Percentiles rank a stretch among this genome's conserved stretches.
These are phyloP conservation scores for Falco novaeseelandiae DNA, from an alignment of 2,797 vertebrate species.

Conservation along the genomic window DNA sequence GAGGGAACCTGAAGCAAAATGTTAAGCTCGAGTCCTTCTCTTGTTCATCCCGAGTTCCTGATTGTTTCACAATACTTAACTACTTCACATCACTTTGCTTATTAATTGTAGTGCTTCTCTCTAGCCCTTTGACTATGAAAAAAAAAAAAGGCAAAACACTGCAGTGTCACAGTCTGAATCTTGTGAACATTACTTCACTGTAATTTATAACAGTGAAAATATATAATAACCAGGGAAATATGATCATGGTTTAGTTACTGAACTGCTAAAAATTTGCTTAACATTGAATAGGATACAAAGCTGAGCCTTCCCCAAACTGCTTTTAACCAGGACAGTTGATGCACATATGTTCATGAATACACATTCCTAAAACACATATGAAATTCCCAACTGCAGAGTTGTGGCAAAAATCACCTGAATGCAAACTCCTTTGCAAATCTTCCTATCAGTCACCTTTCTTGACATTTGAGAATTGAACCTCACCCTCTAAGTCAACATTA, in stretches of 20 bases:
- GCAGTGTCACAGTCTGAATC: background rate
- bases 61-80: background rate
- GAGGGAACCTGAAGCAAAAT: background rate
- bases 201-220: too few species aligned
- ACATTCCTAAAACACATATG: background rate
- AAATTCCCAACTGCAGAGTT: background rate
- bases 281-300: background rate
- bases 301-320: background rate
- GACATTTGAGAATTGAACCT: background rate
- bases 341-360: background rate
- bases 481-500: background rate
- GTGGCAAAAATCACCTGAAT: background rate
- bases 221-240: background rate
- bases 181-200: background rate
- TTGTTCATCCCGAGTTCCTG: background rate
- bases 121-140: background rate
- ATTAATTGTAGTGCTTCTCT: background rate
- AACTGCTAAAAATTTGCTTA: background rate
- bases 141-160: background rate
- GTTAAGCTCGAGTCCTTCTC: rapidly evolving
- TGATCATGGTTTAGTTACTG: background rate
- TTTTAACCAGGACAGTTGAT: background rate
- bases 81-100: background rate
- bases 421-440: background rate
- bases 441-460: background rate